These are phyloP conservation scores for Crotalus tigris DNA, from an alignment of 2,113 vertebrate genomes.

Conservation along the genomic window DNA sequence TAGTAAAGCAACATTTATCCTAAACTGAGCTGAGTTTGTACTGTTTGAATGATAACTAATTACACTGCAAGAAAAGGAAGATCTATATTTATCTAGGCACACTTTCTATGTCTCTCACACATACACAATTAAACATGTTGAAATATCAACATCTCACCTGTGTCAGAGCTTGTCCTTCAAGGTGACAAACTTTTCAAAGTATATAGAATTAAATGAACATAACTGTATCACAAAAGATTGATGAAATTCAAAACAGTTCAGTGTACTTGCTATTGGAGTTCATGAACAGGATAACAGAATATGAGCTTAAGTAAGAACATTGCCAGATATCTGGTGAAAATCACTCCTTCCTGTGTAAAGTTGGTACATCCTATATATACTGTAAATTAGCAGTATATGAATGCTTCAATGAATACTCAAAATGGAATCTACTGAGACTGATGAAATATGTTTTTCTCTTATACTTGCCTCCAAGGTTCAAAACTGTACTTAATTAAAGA, in stretches of 20 bases:
- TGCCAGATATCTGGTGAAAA: slow-evolving; percentile 13
- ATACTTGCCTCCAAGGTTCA: not conserved
- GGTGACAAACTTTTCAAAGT: slow-evolving; percentile 8
- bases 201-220: slow-evolving; percentile 5
- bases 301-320: not conserved
- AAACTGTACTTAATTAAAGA: not conserved
- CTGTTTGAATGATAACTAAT: slow-evolving; percentile 5
- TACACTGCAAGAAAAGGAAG: not conserved
- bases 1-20: not conserved
- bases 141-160: not conserved
- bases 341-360: not conserved
- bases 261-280: not conserved
- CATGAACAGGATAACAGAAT: slow-evolving; percentile 1
- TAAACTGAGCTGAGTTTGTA: not conserved
- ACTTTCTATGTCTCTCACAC: not conserved
- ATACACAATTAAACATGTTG: not conserved
- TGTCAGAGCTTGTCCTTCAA: slow-evolving; percentile 9
- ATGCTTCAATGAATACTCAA: not conserved
- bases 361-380: not conserved
- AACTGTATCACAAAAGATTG: slow-evolving; percentile 8
- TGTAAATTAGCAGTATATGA: not conserved
- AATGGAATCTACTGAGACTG: not conserved
- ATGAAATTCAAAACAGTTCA: slow-evolving; percentile 22
- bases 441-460: not conserved
- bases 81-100: not conserved